These are phyloP conservation scores for Gallinago stenura DNA, from an alignment of 2,797 vertebrate species.

Conservation along the genomic window DNA sequence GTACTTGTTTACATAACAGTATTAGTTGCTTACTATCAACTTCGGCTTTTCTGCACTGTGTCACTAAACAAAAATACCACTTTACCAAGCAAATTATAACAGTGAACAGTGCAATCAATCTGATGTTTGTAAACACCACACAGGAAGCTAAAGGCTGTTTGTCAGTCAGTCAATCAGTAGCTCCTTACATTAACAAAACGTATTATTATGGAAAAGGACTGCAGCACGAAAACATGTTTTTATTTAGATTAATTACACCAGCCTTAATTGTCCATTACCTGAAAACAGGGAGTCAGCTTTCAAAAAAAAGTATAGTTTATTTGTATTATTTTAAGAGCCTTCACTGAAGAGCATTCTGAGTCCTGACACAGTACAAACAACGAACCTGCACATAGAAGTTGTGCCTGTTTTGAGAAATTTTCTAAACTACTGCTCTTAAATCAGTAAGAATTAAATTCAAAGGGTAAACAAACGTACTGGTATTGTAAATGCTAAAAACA, in stretches of 20 bases:
- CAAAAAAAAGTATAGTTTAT: background rate
- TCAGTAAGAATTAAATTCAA: background rate
- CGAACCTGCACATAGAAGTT: background rate
- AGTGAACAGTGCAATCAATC: background rate
- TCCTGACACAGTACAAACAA: background rate
- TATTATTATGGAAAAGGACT: background rate
- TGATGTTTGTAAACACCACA: background rate
- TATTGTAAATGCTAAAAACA: background rate
- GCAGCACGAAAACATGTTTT: background rate
- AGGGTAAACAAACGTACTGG: background rate
- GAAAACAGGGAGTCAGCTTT: background rate
- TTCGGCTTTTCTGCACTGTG: background rate
- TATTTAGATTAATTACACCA: background rate
- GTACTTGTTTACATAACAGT: background rate
- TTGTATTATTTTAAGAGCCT: background rate
- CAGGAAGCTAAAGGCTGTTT: background rate
- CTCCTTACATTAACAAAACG: background rate
- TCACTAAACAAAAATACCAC: background rate
- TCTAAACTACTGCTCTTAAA: background rate
- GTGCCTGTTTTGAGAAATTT: background rate
- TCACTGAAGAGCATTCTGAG: background rate
- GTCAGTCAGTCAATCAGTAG: background rate
- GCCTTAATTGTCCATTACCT: background rate
- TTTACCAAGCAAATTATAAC: background rate
- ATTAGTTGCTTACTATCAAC: background rate